Evolutionary conservation across 2,797 vertebrate genomes (phyloP).

Genomic region (Enteromius thamalakanensis): DNA sequence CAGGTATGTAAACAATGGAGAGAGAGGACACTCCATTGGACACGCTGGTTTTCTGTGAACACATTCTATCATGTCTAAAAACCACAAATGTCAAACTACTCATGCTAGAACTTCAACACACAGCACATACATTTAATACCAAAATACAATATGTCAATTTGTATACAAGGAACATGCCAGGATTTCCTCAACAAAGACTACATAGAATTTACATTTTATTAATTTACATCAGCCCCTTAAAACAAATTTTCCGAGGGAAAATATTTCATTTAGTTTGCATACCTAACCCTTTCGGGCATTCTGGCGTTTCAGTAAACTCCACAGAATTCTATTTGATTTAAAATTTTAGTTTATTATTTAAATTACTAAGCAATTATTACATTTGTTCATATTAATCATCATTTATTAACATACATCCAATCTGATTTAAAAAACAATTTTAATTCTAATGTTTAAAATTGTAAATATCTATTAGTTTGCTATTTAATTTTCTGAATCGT

Average conservation of each 20-base stretch:
- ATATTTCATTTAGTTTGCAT: slow-evolving; percentile 50
- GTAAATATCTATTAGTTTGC: not conserved
- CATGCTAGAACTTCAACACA: slow-evolving; percentile 44
- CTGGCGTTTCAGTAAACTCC: slow-evolving; percentile 1
- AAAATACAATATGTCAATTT: slow-evolving; percentile 34
- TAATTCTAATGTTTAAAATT: not conserved
- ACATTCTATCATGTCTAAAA: slow-evolving; percentile 54
- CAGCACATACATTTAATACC: slow-evolving; percentile 49
- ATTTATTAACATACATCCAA: not conserved
- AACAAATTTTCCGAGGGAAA: not conserved
- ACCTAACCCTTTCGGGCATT: slow-evolving; percentile 48
- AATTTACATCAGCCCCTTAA: not conserved
- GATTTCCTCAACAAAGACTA: slow-evolving; percentile 16
- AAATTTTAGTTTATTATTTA: no score
- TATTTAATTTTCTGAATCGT: not conserved
- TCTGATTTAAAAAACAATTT: not conserved
- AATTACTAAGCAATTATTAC: not conserved
- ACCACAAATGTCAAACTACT: slow-evolving; percentile 55
- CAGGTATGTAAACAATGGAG: slow-evolving; percentile 73
- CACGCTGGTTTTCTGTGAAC: slow-evolving; percentile 63
- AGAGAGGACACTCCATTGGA: slow-evolving; percentile 59
- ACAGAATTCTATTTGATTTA: slow-evolving; percentile 5
- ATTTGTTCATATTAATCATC: not conserved
- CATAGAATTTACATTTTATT: not conserved
- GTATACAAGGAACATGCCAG: slow-evolving; percentile 1